phyloP scores from a whole-genome alignment of 2,113 vertebrate species.

The Anthoscopus minutus region DNA sequence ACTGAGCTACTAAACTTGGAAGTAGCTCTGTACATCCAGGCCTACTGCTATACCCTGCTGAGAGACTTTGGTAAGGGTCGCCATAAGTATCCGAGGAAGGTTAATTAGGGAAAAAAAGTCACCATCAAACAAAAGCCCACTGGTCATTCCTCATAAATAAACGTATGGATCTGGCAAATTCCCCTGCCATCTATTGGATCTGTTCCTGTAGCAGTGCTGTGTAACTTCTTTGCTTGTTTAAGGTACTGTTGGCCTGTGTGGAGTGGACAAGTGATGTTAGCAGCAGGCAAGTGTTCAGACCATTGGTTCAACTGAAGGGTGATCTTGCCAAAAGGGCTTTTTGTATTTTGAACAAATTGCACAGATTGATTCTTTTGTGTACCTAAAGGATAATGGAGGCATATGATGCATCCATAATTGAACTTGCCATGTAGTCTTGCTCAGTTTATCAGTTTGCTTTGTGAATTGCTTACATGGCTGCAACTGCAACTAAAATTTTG shows the following conservation, averaged over 20 bases:
- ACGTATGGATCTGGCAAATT: accelerated
- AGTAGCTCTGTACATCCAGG: background rate
- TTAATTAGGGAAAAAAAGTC: background rate
- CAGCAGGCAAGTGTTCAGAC: background rate
- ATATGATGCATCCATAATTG: slow-evolving; percentile 10
- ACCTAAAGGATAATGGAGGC: slow-evolving; percentile 22
- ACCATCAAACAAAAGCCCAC: background rate
- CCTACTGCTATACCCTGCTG: background rate
- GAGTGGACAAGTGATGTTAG: background rate
- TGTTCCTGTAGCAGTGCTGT: background rate
- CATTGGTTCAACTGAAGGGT: background rate
- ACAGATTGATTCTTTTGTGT: background rate
- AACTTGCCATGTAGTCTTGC: background rate
- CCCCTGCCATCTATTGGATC: accelerated
- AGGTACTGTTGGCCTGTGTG: background rate
- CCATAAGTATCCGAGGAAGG: background rate
- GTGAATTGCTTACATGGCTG: slow-evolving; percentile 21
- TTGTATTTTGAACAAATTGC: background rate
- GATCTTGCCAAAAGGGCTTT: background rate
- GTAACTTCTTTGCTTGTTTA: background rate
- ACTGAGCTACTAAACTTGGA: background rate
- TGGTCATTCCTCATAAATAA: background rate
- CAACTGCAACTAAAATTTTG: background rate
- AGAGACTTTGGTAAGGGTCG: background rate
- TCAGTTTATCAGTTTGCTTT: slow-evolving; percentile 1